These are phyloP conservation scores for Mesocricetus auratus DNA, from an alignment of 2,113 vertebrate species.

Conservation along the genomic window DNA sequence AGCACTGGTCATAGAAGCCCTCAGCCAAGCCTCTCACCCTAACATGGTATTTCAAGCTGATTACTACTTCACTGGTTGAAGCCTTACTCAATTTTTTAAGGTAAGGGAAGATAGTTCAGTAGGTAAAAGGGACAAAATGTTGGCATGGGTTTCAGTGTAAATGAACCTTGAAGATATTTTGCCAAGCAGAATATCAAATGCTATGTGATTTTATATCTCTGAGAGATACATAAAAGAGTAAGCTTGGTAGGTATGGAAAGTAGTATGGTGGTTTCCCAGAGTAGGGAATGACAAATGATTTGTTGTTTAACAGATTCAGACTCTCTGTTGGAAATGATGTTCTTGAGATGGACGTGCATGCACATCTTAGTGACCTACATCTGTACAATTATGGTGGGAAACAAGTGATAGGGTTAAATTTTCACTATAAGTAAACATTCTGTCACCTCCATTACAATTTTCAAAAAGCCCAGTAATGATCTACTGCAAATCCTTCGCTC, in stretches of 20 bases:
- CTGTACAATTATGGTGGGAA: not conserved
- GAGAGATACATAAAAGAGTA: not conserved
- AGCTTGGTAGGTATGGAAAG: not conserved
- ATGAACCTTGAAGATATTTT: not conserved
- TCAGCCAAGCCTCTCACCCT: too few species aligned
- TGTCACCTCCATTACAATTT: not conserved
- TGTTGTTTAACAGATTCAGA: not conserved
- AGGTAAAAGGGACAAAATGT: not conserved
- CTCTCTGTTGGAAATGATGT: not conserved
- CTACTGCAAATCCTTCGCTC: not conserved
- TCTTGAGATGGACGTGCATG: not conserved
- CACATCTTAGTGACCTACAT: too few species aligned
- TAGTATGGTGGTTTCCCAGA: too few species aligned
- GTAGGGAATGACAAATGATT: not conserved
- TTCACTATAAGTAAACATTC: not conserved
- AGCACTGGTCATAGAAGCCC: not conserved
- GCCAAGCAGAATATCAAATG: not conserved
- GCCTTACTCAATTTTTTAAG: not conserved
- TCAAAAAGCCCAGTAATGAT: not conserved
- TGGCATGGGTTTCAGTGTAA: too few species aligned
- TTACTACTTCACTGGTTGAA: not conserved
- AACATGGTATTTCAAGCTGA: rapidly evolving
- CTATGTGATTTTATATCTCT: not conserved
- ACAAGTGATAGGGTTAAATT: not conserved
- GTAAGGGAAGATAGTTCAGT: not conserved